A percentile compares a stretch with the other conserved stretches of the same genome.
phyloP scores from a whole-genome alignment of 1,140 invertebrate species.

The Manduca sexta region DNA sequence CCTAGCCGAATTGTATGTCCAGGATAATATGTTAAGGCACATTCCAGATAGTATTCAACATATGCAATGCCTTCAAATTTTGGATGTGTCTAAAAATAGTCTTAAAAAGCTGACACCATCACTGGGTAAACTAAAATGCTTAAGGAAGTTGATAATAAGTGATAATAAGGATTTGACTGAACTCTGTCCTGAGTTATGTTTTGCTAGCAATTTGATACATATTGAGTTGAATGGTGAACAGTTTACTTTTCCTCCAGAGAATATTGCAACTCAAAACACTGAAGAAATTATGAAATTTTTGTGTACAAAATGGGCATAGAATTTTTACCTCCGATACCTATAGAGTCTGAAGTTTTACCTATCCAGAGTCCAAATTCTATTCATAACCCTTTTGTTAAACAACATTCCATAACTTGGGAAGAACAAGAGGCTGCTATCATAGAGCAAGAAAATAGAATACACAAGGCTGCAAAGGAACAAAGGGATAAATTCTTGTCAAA shows the following conservation, averaged over 20 bases:
- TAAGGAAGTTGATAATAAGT: slow-evolving; percentile 75
- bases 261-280: slow-evolving; percentile 75
- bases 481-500: slow-evolving; percentile 76
- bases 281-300: slow-evolving; percentile 81
- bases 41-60: slow-evolving; percentile 80
- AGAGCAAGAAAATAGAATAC: slow-evolving; percentile 61
- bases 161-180: slow-evolving; percentile 74
- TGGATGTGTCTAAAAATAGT: slow-evolving; percentile 83
- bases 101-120: slow-evolving; percentile 78
- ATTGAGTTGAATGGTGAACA: slow-evolving; percentile 77
- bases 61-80: slow-evolving; percentile 75
- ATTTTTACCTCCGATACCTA: slow-evolving; percentile 38
- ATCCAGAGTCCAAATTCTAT: slow-evolving; percentile 24
- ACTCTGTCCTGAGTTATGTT: slow-evolving; percentile 77
- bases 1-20: slow-evolving; percentile 79
- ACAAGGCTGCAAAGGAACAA: slow-evolving; percentile 62
- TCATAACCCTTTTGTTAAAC: slow-evolving; percentile 46
- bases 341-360: slow-evolving; percentile 24
- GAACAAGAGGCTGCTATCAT: slow-evolving; percentile 60
- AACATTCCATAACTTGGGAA: slow-evolving; percentile 54
- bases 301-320: slow-evolving; percentile 63
- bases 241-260: slow-evolving; percentile 77
- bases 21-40: slow-evolving; percentile 77
- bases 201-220: slow-evolving; percentile 72
- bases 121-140: slow-evolving; percentile 76